Conservation (phyloP, 2,888 invertebrate genomes). For the Baccha elongata region DNA sequence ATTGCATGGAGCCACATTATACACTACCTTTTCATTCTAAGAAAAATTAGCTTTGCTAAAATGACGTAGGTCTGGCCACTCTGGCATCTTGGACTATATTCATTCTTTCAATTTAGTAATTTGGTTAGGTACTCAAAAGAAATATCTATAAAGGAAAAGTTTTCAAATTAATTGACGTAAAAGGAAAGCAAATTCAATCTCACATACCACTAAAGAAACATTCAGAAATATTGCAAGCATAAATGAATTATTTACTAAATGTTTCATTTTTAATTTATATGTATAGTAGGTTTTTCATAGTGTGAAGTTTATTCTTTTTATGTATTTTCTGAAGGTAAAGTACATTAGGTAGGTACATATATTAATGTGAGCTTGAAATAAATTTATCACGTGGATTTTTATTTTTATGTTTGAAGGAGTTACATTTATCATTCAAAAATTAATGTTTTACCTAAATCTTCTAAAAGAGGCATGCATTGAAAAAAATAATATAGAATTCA, state of each 20-base stretch:
- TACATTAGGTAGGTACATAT: too few species aligned
- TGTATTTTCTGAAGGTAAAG: neutral
- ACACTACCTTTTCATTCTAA: too few species aligned
- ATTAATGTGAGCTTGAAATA: constrained; percentile 1
- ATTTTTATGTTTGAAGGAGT: neutral
- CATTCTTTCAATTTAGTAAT: too few species aligned
- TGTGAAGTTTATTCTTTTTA: neutral
- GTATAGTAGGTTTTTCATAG: neutral
- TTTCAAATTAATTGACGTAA: too few species aligned
- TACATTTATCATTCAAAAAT: constrained; percentile 6
- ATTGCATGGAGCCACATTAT: too few species aligned
- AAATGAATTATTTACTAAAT: constrained; percentile 4
- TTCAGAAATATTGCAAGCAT: constrained; percentile 55
- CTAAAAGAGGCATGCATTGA: constrained; percentile 37
- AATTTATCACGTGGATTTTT: constrained; percentile 5
- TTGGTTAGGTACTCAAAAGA: too few species aligned
- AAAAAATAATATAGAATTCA: constrained; percentile 3
- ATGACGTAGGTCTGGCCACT: too few species aligned
- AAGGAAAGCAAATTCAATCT: constrained; percentile 57
- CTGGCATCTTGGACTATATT: too few species aligned
- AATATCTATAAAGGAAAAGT: too few species aligned
- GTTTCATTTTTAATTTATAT: neutral
- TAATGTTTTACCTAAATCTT: neutral
- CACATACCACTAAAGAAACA: constrained; percentile 58
- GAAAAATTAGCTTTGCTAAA: too few species aligned